phyloP scores from a whole-genome alignment of 2,113 vertebrate species.

The Genyomyrus donnyi region DNA sequence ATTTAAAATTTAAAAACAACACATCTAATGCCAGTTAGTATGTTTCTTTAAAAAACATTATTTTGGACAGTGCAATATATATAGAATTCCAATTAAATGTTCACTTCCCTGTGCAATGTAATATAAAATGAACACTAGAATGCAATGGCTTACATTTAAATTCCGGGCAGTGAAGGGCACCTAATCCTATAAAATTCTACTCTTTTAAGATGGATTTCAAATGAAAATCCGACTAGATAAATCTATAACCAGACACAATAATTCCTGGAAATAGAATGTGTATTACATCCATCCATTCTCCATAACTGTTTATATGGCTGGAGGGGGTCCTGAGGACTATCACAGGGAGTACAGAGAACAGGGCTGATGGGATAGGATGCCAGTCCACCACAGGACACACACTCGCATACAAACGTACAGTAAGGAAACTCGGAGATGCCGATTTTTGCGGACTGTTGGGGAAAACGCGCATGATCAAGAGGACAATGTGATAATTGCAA shows the following conservation, averaged over 20 bases:
- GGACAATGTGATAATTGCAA: background rate
- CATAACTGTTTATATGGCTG: background rate
- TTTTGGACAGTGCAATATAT: background rate
- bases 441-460: background rate
- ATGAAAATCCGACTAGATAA: background rate
- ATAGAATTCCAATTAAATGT: background rate
- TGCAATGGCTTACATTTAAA: background rate
- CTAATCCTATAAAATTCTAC: background rate
- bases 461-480: background rate
- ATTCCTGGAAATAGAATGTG: background rate
- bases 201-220: background rate
- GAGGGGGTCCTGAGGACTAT: background rate
- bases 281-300: background rate
- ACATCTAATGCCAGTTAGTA: background rate
- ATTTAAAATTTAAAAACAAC: background rate
- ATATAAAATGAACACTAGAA: background rate
- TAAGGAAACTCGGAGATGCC: background rate
- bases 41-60: background rate
- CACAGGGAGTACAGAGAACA: background rate
- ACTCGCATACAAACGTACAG: background rate
- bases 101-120: background rate
- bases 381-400: background rate
- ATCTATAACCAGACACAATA: background rate
- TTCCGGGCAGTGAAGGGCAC: background rate
- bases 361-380: background rate